phyloP scores from a whole-genome alignment of 2,888 invertebrate species.

The Nomada ruficornis region DNA sequence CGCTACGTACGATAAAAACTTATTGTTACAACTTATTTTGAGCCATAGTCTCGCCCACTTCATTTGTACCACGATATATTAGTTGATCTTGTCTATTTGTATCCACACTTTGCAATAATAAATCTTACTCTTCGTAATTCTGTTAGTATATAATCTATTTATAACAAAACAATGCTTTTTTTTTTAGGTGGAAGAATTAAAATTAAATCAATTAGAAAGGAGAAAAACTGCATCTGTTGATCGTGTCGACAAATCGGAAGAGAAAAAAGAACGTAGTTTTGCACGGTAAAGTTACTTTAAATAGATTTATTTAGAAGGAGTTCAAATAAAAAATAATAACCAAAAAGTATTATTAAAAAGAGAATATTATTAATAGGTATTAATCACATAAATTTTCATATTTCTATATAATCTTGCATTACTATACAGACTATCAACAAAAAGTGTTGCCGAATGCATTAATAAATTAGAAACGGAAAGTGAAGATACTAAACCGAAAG shows the following conservation, averaged over 20 bases:
- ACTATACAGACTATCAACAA: slow-evolving; percentile 60
- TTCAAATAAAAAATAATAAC: neutral
- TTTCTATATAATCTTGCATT: slow-evolving; percentile 5
- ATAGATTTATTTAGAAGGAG: neutral
- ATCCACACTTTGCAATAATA: slow-evolving; percentile 10
- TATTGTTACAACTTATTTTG: too few relatives aligned
- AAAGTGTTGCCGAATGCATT: slow-evolving; percentile 66
- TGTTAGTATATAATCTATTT: slow-evolving; percentile 1
- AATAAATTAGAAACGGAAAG: slow-evolving; percentile 71
- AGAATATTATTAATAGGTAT: slow-evolving; percentile 1
- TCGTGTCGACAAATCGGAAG: slow-evolving; percentile 77
- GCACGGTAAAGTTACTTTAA: slow-evolving; percentile 65
- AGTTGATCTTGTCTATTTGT: neutral
- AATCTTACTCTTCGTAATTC: neutral
- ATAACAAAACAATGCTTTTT: slow-evolving; percentile 9
- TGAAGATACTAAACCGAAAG: slow-evolving; percentile 74
- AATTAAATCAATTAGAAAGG: slow-evolving; percentile 81
- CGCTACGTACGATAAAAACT: too few relatives aligned
- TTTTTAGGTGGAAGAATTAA: slow-evolving; percentile 80
- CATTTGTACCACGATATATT: neutral
- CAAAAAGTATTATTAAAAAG: neutral
- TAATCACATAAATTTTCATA: neutral
- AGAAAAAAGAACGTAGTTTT: slow-evolving; percentile 77
- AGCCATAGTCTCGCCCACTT: too few relatives aligned
- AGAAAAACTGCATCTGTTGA: slow-evolving; percentile 75